Evolutionary conservation across 2,888 invertebrate genomes (phyloP).

Genomic region (Poecilus cupreus): DNA sequence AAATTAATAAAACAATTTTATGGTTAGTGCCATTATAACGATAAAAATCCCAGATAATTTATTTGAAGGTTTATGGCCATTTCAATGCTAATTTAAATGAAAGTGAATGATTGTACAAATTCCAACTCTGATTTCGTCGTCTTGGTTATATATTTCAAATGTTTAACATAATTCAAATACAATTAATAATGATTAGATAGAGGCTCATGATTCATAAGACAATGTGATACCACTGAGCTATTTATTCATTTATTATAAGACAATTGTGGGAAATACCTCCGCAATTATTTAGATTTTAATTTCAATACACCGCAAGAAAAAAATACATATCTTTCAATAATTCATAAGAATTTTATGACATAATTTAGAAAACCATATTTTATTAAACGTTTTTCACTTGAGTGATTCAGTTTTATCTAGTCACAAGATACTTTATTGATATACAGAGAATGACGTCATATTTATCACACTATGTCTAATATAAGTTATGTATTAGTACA

Average conservation of each 20-base stretch:
- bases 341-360: not conserved
- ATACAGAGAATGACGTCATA: constrained; percentile 18
- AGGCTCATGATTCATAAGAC: too few species aligned
- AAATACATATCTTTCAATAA: not conserved
- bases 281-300: not conserved
- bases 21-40: constrained; percentile 8
- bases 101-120: constrained; percentile 25
- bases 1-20: constrained; percentile 30
- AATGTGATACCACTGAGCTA: too few species aligned
- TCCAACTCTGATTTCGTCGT: not conserved
- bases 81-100: constrained; percentile 43
- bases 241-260: too few species aligned
- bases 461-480: constrained; percentile 34
- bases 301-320: not conserved
- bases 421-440: constrained; percentile 35
- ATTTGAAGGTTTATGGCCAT: constrained; percentile 42
- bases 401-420: constrained; percentile 13
- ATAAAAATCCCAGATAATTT: constrained; percentile 38
- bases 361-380: not conserved
- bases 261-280: not conserved
- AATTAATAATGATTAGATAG: not conserved
- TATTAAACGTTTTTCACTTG: not conserved
- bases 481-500: constrained; percentile 1
- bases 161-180: not conserved
- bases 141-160: too few species aligned